Evolutionary conservation across 2,888 invertebrate species (phyloP), one percentile per base, ranked within the genome.

Genomic region (Zygothrica quintamaculata): DNA sequence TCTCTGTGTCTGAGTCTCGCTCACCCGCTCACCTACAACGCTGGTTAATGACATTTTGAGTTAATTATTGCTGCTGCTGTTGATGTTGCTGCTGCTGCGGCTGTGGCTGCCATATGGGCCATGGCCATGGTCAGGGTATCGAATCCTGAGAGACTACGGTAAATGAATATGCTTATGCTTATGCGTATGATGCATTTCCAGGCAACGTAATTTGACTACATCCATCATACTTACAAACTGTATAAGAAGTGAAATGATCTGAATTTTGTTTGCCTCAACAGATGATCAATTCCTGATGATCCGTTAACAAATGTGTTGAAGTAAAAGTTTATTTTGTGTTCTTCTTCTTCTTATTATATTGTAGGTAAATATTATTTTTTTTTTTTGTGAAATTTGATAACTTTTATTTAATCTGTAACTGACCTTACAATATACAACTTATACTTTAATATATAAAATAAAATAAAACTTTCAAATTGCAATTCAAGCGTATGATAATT

Each of bases 31-130:
- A 80, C 87, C 87, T 79, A 80, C 80, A 59, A 71, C 58, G 79
- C 82, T 85, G 84, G 84, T 78, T 80, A 80, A 80, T 80, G 80
- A 87, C 80, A 80, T 87, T 86, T 75, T 84, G 66, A 82, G 88
- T 80, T 80, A 87, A 80, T 80, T 80, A 84, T 88, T 46, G 85
- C 70, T 33, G 53, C 59, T 52, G n/a, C n/a, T n/a, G n/a, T n/a
- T n/a, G n/a, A n/a, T n/a, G n/a, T n/a, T n/a, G n/a, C n/a, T n/a
- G n/a, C n/a, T n/a, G n/a, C n/a, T n/a, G n/a, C n/a, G n/a, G n/a
- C n/a, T n/a, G n/a, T n/a, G n/a, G n/a, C n/a, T n/a, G 79, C 75
- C 80, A 80, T 87, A 87, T 80, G 80, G 84, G 80, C 73, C 65
- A 65, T 42, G 18, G 18, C 18, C 18, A 22, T 5, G 18, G 34